Evolutionary conservation across 2,888 invertebrate genomes (phyloP).

Genomic region (Pedicia rivosa): DNA sequence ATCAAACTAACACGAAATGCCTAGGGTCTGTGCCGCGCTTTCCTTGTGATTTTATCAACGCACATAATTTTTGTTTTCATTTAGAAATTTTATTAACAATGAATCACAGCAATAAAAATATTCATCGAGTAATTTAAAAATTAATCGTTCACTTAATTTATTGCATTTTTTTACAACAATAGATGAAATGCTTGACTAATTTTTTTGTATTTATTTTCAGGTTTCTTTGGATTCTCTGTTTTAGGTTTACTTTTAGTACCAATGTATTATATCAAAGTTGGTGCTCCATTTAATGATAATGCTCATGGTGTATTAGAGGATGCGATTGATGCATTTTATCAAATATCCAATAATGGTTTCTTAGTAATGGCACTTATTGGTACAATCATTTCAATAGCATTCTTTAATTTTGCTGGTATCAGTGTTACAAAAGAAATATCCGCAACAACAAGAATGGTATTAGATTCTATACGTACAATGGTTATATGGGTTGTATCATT

Average conservation of each 20-base stretch:
- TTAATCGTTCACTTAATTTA: too few species aligned
- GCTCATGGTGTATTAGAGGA: conserved; percentile 67
- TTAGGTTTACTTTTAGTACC: conserved; percentile 49
- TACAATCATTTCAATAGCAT: conserved; percentile 68
- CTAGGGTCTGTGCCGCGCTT: too few species aligned
- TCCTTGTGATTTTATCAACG: too few species aligned
- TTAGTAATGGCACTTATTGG: conserved; percentile 51
- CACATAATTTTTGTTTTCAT: too few species aligned
- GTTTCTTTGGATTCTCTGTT: conserved; percentile 50
- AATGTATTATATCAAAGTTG: conserved; percentile 66
- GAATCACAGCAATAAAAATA: too few species aligned
- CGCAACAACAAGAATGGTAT: conserved; percentile 79
- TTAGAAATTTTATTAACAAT: too few species aligned
- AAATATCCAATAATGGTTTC: conserved; percentile 45
- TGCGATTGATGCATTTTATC: conserved; percentile 65
- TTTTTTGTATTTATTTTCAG: too few species aligned
- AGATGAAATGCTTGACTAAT: conserved; percentile 28
- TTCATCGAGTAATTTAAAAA: too few species aligned
- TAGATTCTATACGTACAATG: conserved; percentile 75
- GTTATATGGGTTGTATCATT: conserved; percentile 81
- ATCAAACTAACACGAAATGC: too few species aligned
- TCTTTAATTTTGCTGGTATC: conserved; percentile 85
- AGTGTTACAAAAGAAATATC: conserved; percentile 87
- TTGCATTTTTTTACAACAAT: conserved; percentile 30
- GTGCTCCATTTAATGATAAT: conserved; percentile 60